Conservation (phyloP, 2,888 invertebrate genomes). For the Amaurobius ferox region DNA sequence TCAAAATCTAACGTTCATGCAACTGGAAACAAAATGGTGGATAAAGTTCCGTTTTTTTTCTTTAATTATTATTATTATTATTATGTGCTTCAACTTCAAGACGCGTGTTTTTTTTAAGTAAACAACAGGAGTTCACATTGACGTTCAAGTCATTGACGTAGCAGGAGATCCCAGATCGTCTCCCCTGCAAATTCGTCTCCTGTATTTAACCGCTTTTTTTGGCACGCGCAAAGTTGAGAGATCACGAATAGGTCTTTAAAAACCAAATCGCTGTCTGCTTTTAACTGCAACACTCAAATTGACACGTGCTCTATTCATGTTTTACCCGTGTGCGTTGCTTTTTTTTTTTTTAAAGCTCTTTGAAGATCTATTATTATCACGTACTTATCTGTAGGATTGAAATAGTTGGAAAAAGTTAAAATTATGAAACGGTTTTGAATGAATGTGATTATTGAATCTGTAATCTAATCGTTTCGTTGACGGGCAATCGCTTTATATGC, state of each 20-base stretch:
- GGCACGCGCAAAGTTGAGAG: background rate
- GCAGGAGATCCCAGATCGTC: background rate
- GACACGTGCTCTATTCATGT: background rate
- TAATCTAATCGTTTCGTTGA: background rate
- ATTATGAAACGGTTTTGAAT: background rate
- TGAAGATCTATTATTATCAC: background rate
- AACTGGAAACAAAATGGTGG: too few relatives aligned
- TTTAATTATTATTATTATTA: too few relatives aligned
- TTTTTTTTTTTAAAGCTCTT: background rate
- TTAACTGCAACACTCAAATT: background rate
- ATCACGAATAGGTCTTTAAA: background rate
- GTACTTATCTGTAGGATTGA: background rate
- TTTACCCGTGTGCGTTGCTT: background rate
- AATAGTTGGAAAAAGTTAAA: background rate
- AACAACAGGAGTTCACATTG: too few relatives aligned
- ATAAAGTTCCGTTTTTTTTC: too few relatives aligned
- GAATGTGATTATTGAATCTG: background rate
- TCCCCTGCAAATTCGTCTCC: background rate
- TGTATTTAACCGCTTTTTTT: too few relatives aligned
- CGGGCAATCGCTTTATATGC: background rate
- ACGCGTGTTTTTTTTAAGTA: too few relatives aligned
- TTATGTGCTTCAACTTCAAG: too few relatives aligned
- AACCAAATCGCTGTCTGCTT: background rate
- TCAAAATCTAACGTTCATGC: too few relatives aligned
- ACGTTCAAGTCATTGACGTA: too few relatives aligned